Percentiles rank a stretch among this genome's conserved stretches.
Evolutionary conservation across 2,113 vertebrate species (phyloP).

Genomic region (Cryptoleucopteryx plumbea): DNA sequence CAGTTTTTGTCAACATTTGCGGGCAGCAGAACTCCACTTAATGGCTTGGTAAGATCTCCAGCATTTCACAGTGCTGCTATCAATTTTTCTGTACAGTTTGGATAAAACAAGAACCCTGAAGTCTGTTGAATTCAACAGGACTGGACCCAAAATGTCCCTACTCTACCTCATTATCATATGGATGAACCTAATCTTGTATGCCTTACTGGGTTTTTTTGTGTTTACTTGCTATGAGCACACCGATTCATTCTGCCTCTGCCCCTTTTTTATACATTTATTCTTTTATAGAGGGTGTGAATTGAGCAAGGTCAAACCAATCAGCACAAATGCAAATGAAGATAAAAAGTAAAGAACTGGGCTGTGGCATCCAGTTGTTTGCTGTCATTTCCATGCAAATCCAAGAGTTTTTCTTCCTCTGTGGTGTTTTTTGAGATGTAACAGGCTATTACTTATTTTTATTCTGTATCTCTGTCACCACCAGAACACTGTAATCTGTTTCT

Average conservation of each 20-base stretch:
- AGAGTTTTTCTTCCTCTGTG: not conserved
- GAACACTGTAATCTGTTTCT: not conserved
- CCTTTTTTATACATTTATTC: not conserved
- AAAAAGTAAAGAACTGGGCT: not conserved
- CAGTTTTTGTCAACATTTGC: not conserved
- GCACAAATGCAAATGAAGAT: slow-evolving; percentile 21
- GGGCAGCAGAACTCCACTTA: not conserved
- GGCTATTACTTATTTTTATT: not conserved
- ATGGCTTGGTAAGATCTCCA: not conserved
- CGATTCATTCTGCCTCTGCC: not conserved
- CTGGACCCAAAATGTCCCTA: not conserved
- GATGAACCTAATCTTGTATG: not conserved
- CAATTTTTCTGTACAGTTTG: not conserved
- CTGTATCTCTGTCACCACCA: not conserved
- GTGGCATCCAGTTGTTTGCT: not conserved
- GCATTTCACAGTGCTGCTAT: not conserved
- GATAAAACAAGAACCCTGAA: not conserved
- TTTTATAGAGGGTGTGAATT: not conserved
- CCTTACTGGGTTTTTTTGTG: not conserved
- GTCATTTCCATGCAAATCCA: not conserved
- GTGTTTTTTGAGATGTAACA: not conserved
- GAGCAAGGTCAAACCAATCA: slow-evolving; percentile 44
- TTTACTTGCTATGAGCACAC: not conserved
- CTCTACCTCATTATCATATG: not conserved
- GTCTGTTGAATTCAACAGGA: not conserved